A percentile compares a stretch with the other conserved stretches of the same genome.
These are phyloP conservation scores for Neodiprion virginianus DNA, from an alignment of 1,140 invertebrate species.

Conservation along the genomic window DNA sequence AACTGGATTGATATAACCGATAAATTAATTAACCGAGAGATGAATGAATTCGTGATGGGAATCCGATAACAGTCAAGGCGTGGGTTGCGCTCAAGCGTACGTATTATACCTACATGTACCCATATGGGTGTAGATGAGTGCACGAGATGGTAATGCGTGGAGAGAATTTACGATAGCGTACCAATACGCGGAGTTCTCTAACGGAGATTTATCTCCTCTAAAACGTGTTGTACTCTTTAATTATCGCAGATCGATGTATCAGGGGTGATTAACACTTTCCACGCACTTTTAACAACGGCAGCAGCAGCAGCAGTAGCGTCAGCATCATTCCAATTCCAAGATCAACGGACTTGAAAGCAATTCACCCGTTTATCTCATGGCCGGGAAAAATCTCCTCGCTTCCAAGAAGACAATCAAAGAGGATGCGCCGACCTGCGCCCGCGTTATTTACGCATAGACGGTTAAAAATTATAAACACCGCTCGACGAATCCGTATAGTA, in stretches of 20 bases:
- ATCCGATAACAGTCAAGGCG: too few species aligned
- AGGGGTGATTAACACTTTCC: constrained; percentile 1
- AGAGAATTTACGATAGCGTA: too few species aligned
- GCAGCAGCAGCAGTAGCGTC: too few species aligned
- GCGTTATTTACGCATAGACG: constrained; percentile 38
- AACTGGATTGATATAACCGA: neutral
- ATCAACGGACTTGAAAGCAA: neutral
- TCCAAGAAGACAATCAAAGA: constrained; percentile 57
- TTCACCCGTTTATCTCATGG: neutral
- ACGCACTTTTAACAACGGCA: neutral
- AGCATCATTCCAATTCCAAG: neutral
- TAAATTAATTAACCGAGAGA: neutral
- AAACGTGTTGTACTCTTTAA: neutral
- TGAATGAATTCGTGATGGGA: neutral
- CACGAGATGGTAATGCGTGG: too few species aligned
- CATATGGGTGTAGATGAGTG: too few species aligned
- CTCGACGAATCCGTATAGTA: constrained; percentile 10
- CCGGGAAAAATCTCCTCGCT: constrained; percentile 27
- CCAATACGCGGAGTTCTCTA: too few species aligned
- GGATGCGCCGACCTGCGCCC: constrained; percentile 19
- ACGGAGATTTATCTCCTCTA: neutral
- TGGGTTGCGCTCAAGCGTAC: too few species aligned
- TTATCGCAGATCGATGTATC: neutral
- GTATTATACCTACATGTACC: too few species aligned
- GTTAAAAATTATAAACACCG: constrained; percentile 33